Conservation (phyloP, 2,888 invertebrate genomes). For the Cerastis leucographa region DNA sequence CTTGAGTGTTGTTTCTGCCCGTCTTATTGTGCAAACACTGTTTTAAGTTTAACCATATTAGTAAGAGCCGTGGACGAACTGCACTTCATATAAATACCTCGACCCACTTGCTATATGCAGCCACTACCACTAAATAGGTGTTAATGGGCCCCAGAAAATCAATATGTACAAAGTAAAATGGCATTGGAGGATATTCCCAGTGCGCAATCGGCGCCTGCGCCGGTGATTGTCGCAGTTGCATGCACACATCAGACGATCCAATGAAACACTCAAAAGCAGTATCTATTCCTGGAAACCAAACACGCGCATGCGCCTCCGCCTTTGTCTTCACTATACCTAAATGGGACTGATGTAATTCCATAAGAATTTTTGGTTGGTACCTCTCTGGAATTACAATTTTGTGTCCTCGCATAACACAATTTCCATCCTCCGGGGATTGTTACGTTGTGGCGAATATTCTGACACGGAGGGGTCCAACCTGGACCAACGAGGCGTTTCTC, state of each 20-base stretch:
- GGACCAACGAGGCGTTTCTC: no score
- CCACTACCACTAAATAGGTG: slow-evolving; percentile 1
- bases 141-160: slow-evolving; percentile 10
- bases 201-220: slow-evolving; percentile 1
- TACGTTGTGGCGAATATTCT: no score
- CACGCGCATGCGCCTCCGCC: slow-evolving; percentile 14
- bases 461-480: no score
- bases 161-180: slow-evolving; percentile 6
- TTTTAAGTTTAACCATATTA: no score
- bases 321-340: slow-evolving; percentile 3
- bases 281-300: slow-evolving; percentile 34
- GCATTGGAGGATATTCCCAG: neutral
- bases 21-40: no score
- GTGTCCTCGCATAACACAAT: no score
- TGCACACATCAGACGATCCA: slow-evolving; percentile 4
- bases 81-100: no score
- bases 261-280: slow-evolving; percentile 16
- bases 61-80: no score
- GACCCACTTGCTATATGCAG: neutral
- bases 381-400: neutral
- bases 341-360: neutral
- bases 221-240: slow-evolving; percentile 20
- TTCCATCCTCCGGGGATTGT: no score
- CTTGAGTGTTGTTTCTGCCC: no score
- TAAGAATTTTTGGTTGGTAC: neutral